A percentile compares a stretch with the other conserved stretches of the same genome.
These are phyloP conservation scores for Antheraea mylitta DNA, from an alignment of 1,140 invertebrate species.

Conservation along the genomic window DNA sequence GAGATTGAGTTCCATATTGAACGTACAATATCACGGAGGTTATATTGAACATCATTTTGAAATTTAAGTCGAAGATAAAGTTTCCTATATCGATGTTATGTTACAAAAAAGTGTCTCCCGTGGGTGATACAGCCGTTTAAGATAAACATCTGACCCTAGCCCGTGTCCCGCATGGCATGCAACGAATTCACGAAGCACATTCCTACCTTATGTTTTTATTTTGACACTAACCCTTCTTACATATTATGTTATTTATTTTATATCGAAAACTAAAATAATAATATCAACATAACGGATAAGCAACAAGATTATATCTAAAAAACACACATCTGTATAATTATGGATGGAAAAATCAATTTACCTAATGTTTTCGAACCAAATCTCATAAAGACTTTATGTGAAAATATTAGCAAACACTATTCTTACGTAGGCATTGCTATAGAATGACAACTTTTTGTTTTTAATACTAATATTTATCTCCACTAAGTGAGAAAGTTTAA, in stretches of 20 bases:
- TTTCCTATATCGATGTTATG: slow-evolving; percentile 62
- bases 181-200: slow-evolving; percentile 71
- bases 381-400: no score
- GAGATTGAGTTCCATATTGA: neutral
- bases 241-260: slow-evolving; percentile 8
- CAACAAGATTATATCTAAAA: neutral
- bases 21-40: neutral
- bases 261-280: neutral
- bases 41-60: neutral
- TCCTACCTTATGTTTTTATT: slow-evolving; percentile 57
- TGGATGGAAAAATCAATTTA: no score
- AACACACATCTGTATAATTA: no score
- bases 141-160: slow-evolving; percentile 73
- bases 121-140: slow-evolving; percentile 76
- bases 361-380: no score
- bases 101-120: slow-evolving; percentile 74
- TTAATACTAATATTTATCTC: no score
- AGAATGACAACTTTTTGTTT: no score
- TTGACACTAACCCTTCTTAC: slow-evolving; percentile 51
- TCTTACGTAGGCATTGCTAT: no score
- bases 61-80: slow-evolving; percentile 33
- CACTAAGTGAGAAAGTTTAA: no score
- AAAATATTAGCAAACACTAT: no score
- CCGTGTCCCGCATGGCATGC: slow-evolving; percentile 59
- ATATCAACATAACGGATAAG: neutral